Conservation (phyloP, 2,113 vertebrate species). For the Lates calcarifer region DNA sequence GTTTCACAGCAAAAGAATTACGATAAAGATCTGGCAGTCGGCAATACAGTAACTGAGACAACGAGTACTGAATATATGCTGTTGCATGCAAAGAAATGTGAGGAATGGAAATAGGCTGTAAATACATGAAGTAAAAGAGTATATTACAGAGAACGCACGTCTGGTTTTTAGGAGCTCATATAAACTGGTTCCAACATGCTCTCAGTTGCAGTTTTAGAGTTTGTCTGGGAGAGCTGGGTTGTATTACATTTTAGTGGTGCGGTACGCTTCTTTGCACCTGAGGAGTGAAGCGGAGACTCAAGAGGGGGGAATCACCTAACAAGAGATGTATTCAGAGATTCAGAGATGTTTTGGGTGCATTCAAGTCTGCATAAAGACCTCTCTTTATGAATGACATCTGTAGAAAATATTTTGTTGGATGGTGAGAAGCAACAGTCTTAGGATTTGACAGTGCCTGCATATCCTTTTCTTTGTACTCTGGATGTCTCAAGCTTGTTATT, state of each 20-base stretch:
- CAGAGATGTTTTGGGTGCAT: background rate
- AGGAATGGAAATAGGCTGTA: slow-evolving; percentile 31
- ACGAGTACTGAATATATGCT: background rate
- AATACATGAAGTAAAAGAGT: slow-evolving; percentile 14
- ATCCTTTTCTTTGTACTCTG: background rate
- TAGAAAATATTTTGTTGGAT: background rate
- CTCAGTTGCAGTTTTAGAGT: slow-evolving; percentile 1
- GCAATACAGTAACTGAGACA: background rate
- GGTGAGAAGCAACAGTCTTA: background rate
- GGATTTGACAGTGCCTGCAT: background rate
- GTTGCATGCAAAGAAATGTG: slow-evolving; percentile 21
- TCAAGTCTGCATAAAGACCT: background rate
- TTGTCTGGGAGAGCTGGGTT: slow-evolving; percentile 15
- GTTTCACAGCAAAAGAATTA: background rate
- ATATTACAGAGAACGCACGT: slow-evolving; percentile 14
- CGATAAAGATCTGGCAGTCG: background rate
- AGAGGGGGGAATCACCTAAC: background rate
- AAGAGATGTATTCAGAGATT: background rate
- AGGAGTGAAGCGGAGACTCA: background rate
- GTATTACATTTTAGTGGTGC: slow-evolving; percentile 7
- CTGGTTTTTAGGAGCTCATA: slow-evolving; percentile 24
- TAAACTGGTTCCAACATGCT: slow-evolving; percentile 1
- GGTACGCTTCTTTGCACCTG: background rate
- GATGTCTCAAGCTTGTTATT: slow-evolving; percentile 14
- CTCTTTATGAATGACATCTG: background rate